Evolutionary conservation across 2,797 vertebrate genomes (phyloP), one percentile per base, ranked within the genome.

Genomic region (Chelmon rostratus): DNA sequence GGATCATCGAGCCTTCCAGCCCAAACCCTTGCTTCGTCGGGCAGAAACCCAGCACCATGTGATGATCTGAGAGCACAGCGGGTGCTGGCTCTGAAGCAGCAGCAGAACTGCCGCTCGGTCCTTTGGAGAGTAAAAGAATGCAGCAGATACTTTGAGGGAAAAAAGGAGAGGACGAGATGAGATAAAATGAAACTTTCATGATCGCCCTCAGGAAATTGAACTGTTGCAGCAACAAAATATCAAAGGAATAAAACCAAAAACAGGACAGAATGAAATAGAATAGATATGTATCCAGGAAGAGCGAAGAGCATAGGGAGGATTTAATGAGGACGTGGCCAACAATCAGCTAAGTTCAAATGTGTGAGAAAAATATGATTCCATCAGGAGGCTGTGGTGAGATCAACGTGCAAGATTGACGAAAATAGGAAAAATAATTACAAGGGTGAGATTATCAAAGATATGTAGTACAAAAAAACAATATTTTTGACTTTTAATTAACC

Each of bases 111-210:
- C 70, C 25, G 70, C 71, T 79, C 68, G 42, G 56, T 38, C 37
- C 67, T 81, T 82, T 63, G 56, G 63, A 84, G 61, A 78, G 28
- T 61, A 31, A 71, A 59, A 85, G 68, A 87, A 84, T 56, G 66
- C 72, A 68, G 70, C 69, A 31, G 63, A 78, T 63, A 73, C 70
- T 86, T 85, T 67, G 68, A 72, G 71, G 37, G 16, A 46, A 61
- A 40, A 61, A 40, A 28, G 38, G 50, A 35, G 15, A 71, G 15
- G 76, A 76, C 59, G 71, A 81, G 72, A 81, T 59, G 46, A 87
- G 71, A 86, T 69, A 6, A 84, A 80, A 89, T 86, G 42, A 89
- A 90, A 86, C 73, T 84, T 89, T 88, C 81, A 87, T 76, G 80
- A 83, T 79, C 10, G 38, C 81, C 84, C 71, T 0, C 66, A 78